These are phyloP conservation scores for Belonocnema kinseyi DNA, from an alignment of 1,140 invertebrate species.

Conservation along the genomic window DNA sequence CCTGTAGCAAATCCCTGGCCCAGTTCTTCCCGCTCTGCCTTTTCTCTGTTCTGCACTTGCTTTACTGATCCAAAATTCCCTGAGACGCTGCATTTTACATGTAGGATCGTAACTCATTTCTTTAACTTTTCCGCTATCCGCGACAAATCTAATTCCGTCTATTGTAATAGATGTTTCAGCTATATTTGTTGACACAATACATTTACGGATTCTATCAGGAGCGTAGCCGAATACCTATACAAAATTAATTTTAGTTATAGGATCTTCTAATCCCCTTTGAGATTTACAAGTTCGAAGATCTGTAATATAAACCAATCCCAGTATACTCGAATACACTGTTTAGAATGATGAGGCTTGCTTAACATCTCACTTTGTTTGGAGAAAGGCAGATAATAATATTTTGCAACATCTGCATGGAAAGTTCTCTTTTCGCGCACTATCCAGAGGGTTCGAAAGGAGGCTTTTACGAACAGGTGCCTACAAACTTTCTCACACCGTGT, in stretches of 20 bases:
- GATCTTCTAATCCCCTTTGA: not conserved
- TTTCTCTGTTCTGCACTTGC: slow-evolving; percentile 98
- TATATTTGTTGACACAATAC: slow-evolving; percentile 99
- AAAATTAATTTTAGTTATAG: not conserved
- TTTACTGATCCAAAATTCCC: slow-evolving; percentile 98
- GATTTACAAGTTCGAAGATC: too few relatives aligned
- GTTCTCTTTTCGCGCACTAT: too few relatives aligned
- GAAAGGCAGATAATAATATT: too few relatives aligned
- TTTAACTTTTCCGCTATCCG: slow-evolving; percentile 98
- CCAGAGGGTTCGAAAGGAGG: too few relatives aligned
- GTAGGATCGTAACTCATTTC: slow-evolving; percentile 96
- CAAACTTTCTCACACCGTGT: too few relatives aligned
- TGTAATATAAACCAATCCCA: too few relatives aligned
- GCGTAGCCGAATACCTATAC: slow-evolving; percentile 95
- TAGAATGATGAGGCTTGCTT: too few relatives aligned
- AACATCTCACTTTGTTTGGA: too few relatives aligned
- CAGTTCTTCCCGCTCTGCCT: slow-evolving; percentile 92
- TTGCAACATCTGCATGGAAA: too few relatives aligned
- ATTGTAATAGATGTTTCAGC: slow-evolving; percentile 99
- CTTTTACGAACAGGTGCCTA: too few relatives aligned
- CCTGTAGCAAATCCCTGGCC: slow-evolving; percentile 78
- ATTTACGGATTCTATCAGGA: slow-evolving; percentile 96
- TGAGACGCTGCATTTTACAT: slow-evolving; percentile 91
- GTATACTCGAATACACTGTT: too few relatives aligned
- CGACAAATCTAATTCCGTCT: slow-evolving; percentile 98